A percentile compares a stretch with the other conserved stretches of the same genome.
Conservation (phyloP, 2,888 invertebrate species). For the Thera britannica region DNA sequence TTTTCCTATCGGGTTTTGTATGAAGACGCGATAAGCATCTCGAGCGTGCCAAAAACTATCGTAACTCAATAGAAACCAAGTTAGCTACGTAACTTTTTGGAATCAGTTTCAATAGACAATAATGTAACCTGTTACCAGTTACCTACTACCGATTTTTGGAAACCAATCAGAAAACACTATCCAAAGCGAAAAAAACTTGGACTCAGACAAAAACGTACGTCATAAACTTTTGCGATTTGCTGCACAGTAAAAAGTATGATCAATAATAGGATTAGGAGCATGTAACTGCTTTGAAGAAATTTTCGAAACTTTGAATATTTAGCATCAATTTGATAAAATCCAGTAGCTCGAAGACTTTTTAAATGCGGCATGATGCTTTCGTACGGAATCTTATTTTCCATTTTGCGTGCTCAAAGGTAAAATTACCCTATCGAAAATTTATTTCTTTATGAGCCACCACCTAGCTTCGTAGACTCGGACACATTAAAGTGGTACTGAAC, state of each 20-base stretch:
- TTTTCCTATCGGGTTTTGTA: no score
- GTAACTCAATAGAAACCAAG: no score
- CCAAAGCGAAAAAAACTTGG: no score
- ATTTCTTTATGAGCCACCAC: background rate
- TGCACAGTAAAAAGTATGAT: constrained; percentile 54
- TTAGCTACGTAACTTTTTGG: no score
- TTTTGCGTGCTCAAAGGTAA: constrained; percentile 17
- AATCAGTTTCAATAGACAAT: no score
- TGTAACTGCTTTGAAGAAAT: constrained; percentile 53
- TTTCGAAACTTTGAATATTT: constrained; percentile 43
- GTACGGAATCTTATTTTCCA: constrained; percentile 49
- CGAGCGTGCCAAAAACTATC: no score
- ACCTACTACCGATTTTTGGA: no score
- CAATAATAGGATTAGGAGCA: constrained; percentile 48
- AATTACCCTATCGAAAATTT: background rate
- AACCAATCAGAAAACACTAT: no score
- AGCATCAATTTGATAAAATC: constrained; percentile 55
- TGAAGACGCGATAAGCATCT: no score
- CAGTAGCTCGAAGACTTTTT: constrained; percentile 48
- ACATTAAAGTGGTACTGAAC: background rate
- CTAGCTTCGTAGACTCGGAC: background rate
- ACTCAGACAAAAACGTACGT: constrained; percentile 47
- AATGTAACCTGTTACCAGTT: no score
- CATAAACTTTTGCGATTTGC: constrained; percentile 57
- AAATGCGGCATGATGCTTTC: constrained; percentile 54